phyloP scores from a whole-genome alignment of 2,888 invertebrate species.

The Hemicrepidius hirtus region DNA sequence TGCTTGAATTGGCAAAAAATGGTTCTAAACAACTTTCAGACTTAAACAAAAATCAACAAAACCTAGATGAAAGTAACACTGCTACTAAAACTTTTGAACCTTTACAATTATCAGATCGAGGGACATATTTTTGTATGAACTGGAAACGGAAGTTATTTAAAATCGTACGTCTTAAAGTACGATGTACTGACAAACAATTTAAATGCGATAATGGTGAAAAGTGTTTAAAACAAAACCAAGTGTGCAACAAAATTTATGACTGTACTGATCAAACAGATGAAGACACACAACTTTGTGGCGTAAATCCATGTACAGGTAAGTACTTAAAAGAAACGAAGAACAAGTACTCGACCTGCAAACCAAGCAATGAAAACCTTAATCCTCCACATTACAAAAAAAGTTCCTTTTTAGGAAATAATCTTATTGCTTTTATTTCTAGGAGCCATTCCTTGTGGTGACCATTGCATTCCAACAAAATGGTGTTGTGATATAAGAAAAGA shows the following conservation, averaged over 20 bases:
- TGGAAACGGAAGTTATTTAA: slow-evolving; percentile 65
- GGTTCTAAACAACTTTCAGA: slow-evolving; percentile 50
- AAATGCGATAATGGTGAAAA: slow-evolving; percentile 65
- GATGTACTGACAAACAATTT: slow-evolving; percentile 64
- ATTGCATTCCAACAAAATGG: slow-evolving; percentile 74
- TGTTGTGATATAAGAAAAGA: slow-evolving; percentile 73
- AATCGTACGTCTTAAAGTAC: slow-evolving; percentile 63
- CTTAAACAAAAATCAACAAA: slow-evolving; percentile 50
- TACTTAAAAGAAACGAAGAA: no score
- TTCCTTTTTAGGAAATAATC: no score
- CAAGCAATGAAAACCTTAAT: no score
- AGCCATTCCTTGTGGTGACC: slow-evolving; percentile 71
- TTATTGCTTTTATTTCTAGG: slow-evolving; percentile 62
- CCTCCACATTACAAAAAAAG: no score
- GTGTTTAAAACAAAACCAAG: slow-evolving; percentile 73
- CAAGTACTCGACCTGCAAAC: no score
- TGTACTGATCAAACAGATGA: slow-evolving; percentile 75
- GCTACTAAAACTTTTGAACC: slow-evolving; percentile 65
- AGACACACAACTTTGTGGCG: slow-evolving; percentile 67
- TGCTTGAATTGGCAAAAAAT: slow-evolving; percentile 44
- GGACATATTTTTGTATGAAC: slow-evolving; percentile 67
- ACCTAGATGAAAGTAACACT: slow-evolving; percentile 59
- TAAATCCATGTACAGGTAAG: slow-evolving; percentile 71
- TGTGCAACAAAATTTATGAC: slow-evolving; percentile 74
- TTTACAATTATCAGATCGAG: slow-evolving; percentile 64